Evolutionary conservation across 1,140 invertebrate species (phyloP), one percentile per base, ranked within the genome.

Genomic region (Achatina immaculata): DNA sequence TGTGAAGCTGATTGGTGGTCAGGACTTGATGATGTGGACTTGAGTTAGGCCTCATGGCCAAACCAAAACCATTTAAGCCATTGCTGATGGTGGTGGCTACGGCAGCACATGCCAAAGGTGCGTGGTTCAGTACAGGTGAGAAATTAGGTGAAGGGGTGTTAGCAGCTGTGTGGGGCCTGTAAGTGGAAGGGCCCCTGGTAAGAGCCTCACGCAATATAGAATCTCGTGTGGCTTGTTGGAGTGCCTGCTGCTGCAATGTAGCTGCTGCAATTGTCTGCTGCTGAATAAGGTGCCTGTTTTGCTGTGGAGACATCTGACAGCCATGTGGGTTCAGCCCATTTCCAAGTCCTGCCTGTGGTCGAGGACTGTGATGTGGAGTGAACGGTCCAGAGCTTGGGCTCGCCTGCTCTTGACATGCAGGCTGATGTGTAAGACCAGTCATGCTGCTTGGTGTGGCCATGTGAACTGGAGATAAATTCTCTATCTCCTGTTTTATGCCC

Each of bases 161-260:
- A 19, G 78, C 45, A 36, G 78, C 7, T 55, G 74, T 55, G 55
- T 62, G 82, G 76, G 71, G 76, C 65, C 68, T 74, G 76, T 71
- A 81, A 7, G 55, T 48, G 40, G 73, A n/a, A 40, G 76, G 72
- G 43, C 85, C 84, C 38, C 85, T 84, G 6, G 86, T 89, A 21
- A 89, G 81, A 21, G 87, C 88, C 34, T 85, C 83, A n/a, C 88
- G 81, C 45, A 89, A 79, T 31, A 89, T 87, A 28, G 89, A 89
- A 69, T 87, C 87, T 40, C 87, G 83, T 43, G 85, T 48, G 48
- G 86, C 86, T 62, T 84, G 81, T 21, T 62, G 74, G 65, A 65
- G 36, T 45, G 68, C 34, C 38, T 83, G 82, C 71, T 82, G 78
- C 38, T 75, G 38, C 36, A 38, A 48, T 43, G 24, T 43, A 34